Percentiles rank a stretch among this genome's conserved stretches.
Conservation (phyloP, 2,113 vertebrate species). For the Falco punctatus region DNA sequence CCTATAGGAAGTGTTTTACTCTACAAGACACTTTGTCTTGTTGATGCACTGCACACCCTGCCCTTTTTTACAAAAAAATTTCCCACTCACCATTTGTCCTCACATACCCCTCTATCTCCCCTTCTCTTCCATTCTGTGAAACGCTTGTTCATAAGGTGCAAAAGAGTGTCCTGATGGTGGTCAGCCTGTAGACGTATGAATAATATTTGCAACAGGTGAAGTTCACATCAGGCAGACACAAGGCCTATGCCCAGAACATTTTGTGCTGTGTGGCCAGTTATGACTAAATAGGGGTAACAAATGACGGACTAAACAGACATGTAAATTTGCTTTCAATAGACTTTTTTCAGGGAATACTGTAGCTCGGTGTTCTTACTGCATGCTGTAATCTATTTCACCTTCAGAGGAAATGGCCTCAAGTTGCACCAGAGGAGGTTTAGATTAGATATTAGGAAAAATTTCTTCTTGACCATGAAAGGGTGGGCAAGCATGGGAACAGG, state of each 20-base stretch:
- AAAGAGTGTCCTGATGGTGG: fast-evolving
- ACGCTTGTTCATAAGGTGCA: background rate
- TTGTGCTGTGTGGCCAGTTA: background rate
- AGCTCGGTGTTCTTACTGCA: background rate
- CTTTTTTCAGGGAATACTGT: background rate
- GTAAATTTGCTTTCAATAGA: background rate
- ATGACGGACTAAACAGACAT: background rate
- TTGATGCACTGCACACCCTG: fast-evolving
- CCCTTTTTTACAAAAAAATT: background rate
- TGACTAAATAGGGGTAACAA: background rate
- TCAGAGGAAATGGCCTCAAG: background rate
- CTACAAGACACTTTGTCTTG: background rate
- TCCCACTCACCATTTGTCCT: background rate
- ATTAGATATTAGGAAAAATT: no score
- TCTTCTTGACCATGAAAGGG: no score
- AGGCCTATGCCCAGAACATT: background rate
- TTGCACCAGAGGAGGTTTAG: no score
- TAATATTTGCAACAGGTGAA: background rate
- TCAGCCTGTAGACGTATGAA: background rate
- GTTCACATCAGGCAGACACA: background rate
- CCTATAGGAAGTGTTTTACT: background rate
- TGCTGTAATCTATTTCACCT: background rate
- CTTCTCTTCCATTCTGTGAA: background rate
- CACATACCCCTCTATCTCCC: background rate
- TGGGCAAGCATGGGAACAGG: no score